A percentile compares a stretch with the other conserved stretches of the same genome.
Conservation (phyloP, 23 tunicate genomes). For the Aplidium turbinatum region DNA sequence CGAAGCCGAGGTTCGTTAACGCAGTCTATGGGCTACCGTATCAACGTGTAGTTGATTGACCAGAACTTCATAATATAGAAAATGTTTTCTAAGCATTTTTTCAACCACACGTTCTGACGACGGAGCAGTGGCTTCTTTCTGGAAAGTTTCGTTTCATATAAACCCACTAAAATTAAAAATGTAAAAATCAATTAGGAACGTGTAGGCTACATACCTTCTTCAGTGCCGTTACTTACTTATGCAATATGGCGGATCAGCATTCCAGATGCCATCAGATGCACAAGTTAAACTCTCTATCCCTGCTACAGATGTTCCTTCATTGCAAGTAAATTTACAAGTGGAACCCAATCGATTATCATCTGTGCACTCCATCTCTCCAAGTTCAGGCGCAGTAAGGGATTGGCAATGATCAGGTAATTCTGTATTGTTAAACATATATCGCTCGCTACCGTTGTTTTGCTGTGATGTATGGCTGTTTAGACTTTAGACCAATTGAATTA, state of each 20-base stretch:
- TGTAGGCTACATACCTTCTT: background rate
- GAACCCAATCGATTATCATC: slow-evolving; percentile 40
- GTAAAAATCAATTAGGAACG: background rate
- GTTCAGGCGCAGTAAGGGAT: slow-evolving; percentile 30
- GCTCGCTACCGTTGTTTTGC: too few relatives aligned
- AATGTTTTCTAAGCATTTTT: too few relatives aligned
- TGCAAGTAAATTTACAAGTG: slow-evolving; percentile 51
- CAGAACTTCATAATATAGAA: too few relatives aligned
- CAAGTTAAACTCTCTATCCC: slow-evolving; percentile 41
- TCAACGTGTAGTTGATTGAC: too few relatives aligned
- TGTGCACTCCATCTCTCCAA: slow-evolving; percentile 43
- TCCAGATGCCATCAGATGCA: slow-evolving; percentile 51
- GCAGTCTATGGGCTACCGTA: too few relatives aligned
- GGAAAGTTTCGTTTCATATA: too few relatives aligned
- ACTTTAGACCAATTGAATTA: too few relatives aligned
- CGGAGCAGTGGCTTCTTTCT: too few relatives aligned
- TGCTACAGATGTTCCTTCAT: slow-evolving; percentile 32
- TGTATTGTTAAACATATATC: background rate
- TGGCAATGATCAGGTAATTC: slow-evolving; percentile 41
- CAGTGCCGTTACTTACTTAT: slow-evolving; percentile 23
- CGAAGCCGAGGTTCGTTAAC: too few relatives aligned
- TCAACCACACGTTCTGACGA: too few relatives aligned
- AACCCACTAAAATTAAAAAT: background rate
- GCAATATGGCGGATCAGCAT: slow-evolving; percentile 46
- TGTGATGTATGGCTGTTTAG: too few relatives aligned